These are phyloP conservation scores for Ailurus styani DNA, from an alignment of 2,113 vertebrate genomes.

Conservation along the genomic window DNA sequence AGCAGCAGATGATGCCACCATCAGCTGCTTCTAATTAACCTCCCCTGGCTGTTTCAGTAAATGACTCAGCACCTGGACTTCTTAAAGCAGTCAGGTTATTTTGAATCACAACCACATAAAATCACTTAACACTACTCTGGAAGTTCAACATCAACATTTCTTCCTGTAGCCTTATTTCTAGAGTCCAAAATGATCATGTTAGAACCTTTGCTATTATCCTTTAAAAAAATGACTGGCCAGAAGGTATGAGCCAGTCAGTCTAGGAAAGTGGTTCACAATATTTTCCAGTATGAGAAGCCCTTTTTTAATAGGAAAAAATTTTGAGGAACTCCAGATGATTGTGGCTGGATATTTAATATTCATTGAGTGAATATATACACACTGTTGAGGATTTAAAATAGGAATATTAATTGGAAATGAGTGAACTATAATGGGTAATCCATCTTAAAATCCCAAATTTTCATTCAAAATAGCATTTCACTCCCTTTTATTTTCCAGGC, in stretches of 20 bases:
- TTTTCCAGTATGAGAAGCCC: constrained; percentile 4
- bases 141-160: constrained; percentile 36
- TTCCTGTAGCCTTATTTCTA: constrained; percentile 30
- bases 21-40: constrained; percentile 49
- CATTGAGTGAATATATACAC: neutral
- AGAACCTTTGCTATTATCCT: neutral
- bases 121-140: neutral
- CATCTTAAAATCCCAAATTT: neutral
- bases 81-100: constrained; percentile 26
- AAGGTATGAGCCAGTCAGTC: neutral
- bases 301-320: neutral
- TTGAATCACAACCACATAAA: constrained; percentile 52
- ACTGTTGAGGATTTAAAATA: constrained; percentile 23
- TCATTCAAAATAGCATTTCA: neutral
- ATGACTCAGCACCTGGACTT: constrained; percentile 60
- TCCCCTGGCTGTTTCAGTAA: neutral
- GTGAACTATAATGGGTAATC: neutral
- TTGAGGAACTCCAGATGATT: neutral
- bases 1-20: neutral
- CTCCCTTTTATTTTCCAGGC: neutral
- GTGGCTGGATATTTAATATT: neutral
- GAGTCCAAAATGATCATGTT: constrained; percentile 37
- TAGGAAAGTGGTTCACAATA: constrained; percentile 9
- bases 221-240: constrained; percentile 14
- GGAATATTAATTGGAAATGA: neutral